Evolutionary conservation across 2,888 invertebrate genomes (phyloP), one percentile per base, ranked within the genome.

Genomic region (Plutella xylostella): DNA sequence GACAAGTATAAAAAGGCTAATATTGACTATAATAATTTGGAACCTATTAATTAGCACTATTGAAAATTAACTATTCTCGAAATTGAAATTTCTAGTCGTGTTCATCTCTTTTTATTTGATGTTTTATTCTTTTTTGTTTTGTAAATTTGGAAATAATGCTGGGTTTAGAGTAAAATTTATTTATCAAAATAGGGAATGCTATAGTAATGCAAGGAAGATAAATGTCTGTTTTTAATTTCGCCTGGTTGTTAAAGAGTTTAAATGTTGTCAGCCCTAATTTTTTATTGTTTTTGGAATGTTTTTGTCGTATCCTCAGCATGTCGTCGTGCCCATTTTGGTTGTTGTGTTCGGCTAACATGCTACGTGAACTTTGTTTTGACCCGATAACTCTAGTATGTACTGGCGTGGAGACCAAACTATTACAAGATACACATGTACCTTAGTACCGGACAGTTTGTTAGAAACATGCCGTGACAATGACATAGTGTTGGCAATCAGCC

Each of bases 221-320:
- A n/a, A n/a, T n/a, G n/a, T n/a, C 11, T 48, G 34, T 47, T 35
- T 31, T 43, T 18, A 40, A 42, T 43, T 37, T 37, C n/a, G 48
- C 48, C 50, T 47, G 50, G 44, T 47, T 47, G 43, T 43, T 37
- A 19, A 21, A 30, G 38, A 43, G 45, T 45, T 48, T 54, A 21
- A 37, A 28, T 38, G 17, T 37, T 20, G 37, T 37, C 19, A 37
- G 37, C 37, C 37, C 37, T 1, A 34, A 18, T 17, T 15, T 15
- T 34, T 30, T n/a, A 14, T n/a, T 30, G 14, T n/a, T 30, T 30
- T 30, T 30, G 12, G n/a, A 30, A 30, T 30, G 12, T 33, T 33
- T 11, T 33, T 33, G 33, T n/a, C n/a, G n/a, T n/a, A n/a, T n/a
- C n/a, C n/a, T n/a, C n/a, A n/a, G n/a, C n/a, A n/a, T n/a, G n/a